phyloP scores from a whole-genome alignment of 1,140 invertebrate genomes.

The Trypoxylus dichotomus region DNA sequence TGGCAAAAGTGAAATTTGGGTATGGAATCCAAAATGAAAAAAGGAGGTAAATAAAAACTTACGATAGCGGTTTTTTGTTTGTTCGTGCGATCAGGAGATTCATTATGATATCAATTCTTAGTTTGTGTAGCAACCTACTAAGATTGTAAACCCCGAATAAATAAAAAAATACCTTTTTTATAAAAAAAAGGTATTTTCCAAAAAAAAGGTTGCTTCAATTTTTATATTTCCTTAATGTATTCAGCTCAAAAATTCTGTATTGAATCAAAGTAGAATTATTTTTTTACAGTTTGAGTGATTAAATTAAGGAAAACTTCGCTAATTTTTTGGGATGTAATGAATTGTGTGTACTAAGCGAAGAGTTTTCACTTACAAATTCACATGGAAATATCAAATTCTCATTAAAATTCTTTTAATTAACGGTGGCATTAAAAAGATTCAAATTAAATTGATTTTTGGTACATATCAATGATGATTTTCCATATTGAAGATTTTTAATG shows the following conservation, averaged over 20 bases:
- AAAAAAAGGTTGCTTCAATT: not conserved
- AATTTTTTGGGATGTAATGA: not conserved
- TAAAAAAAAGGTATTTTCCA: not conserved
- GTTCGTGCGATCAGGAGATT: not conserved
- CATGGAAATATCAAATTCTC: not conserved
- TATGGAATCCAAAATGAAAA: not conserved
- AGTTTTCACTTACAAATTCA: not conserved
- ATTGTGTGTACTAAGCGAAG: not conserved
- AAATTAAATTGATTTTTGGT: not conserved
- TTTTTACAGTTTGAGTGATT: conserved; percentile 25
- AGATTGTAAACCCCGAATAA: not conserved
- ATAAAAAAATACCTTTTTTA: not conserved
- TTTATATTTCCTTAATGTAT: conserved; percentile 10
- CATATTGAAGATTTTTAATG: not conserved
- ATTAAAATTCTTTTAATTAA: conserved; percentile 24
- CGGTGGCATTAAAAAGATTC: not conserved
- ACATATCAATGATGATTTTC: conserved; percentile 8
- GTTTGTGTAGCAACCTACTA: not conserved
- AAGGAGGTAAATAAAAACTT: not conserved
- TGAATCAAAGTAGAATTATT: conserved; percentile 21
- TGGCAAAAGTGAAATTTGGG: not conserved
- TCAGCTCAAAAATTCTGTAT: conserved; percentile 17
- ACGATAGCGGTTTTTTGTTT: conserved; percentile 4
- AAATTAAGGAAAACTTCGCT: conserved; percentile 22
- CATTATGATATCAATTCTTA: not conserved